Conservation (phyloP, 2,888 invertebrate species). For the Theodoxus fluviatilis region DNA sequence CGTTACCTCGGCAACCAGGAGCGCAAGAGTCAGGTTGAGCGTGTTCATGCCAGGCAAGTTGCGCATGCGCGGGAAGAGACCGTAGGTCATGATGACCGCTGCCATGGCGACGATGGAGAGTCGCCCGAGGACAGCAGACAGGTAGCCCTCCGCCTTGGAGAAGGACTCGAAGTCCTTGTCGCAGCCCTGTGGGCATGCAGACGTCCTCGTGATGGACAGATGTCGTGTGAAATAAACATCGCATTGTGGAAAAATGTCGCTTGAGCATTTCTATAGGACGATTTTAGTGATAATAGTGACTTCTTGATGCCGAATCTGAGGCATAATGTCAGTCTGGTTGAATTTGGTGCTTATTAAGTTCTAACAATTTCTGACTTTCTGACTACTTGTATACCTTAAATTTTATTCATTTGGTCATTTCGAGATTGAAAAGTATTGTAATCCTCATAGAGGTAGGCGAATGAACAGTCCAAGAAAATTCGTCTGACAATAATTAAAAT, state of each 20-base stretch:
- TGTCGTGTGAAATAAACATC: neutral
- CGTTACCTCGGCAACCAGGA: constrained; percentile 59
- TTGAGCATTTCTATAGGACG: neutral
- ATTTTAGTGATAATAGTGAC: neutral
- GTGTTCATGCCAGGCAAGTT: constrained; percentile 65
- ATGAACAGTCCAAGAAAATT: too few relatives aligned
- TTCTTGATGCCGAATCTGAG: neutral
- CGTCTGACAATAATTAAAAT: too few relatives aligned
- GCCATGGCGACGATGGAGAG: constrained; percentile 57
- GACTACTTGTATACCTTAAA: too few relatives aligned
- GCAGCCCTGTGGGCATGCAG: constrained; percentile 31
- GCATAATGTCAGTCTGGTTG: neutral
- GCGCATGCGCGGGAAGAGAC: constrained; percentile 54
- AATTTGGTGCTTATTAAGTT: neutral
- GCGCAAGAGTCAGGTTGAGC: constrained; percentile 60
- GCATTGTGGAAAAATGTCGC: neutral
- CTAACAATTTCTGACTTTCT: too few relatives aligned
- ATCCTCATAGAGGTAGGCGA: too few relatives aligned
- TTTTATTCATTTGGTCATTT: too few relatives aligned
- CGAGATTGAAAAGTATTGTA: too few relatives aligned
- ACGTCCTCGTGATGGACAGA: neutral
- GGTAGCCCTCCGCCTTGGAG: constrained; percentile 42
- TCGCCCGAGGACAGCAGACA: constrained; percentile 47
- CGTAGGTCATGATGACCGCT: constrained; percentile 59
- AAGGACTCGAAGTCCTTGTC: constrained; percentile 36